Evolutionary conservation across 2,113 vertebrate genomes (phyloP), one percentile per base, ranked within the genome.

Genomic region (Oryzias celebensis): DNA sequence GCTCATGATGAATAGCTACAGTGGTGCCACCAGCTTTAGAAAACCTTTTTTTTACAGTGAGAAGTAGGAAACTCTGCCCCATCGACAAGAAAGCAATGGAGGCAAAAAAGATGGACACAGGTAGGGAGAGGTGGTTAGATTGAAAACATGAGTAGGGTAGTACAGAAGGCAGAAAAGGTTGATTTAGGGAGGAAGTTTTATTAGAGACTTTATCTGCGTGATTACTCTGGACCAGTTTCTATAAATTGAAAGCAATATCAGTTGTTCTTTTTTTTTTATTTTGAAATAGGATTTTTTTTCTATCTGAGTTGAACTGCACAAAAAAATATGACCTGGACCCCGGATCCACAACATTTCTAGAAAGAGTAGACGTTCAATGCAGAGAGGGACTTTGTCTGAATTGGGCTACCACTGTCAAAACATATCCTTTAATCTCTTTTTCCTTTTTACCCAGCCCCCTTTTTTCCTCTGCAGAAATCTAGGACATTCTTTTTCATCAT

Each of bases 401-500:
- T 70, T 52, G 66, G 64, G 62, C 62, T 66, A 72, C 74, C 63
- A 64, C 80, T 75, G 82, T 88, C 83, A 85, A 85, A 87, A 83
- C 80, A 82, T 18, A 72, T 80, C 68, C 79, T 82, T 85, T 87
- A 88, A 85, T 88, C 85, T 84, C 63, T 52, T 63, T 68, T 59
- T 48, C 72, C 4, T 72, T 66, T 7, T 13, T 53, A 36, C 66
- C 62, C 80, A 70, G 52, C 73, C 83, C 73, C 73, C 63, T 62
- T 68, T 76, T 77, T 77, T 68, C 74, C 79, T 76, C 65, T 84
- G 59, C 68, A 85, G 20, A 18, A 86, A 90, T 90, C 88, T 86
- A 77, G 88, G 85, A 76, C 88, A 84, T 74, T 82, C 69, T 83
- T 84, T 84, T 89, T 89, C 78, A 85, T 85, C 80, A 84, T 78